Evolutionary conservation across 2,888 invertebrate genomes (phyloP), one percentile per base, ranked within the genome.

Genomic region (Druceiella hillmani): DNA sequence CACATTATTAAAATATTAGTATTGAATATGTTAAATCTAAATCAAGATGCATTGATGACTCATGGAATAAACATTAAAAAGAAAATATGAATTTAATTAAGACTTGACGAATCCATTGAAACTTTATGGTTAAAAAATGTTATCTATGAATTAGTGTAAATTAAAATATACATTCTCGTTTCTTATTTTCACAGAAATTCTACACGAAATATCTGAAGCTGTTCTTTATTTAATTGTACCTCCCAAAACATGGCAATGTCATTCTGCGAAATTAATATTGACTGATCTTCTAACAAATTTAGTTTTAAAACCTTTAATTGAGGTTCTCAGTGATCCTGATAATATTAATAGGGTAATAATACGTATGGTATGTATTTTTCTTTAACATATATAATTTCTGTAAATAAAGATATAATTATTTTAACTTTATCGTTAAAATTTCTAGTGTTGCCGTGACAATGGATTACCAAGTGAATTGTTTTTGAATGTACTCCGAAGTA

Each of bases 261-360:
- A 86, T 52, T 79, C 90, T 2, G 69, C 91, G 42, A 77, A 90
- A 51, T 79, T 82, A 56, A 73, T 92, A 34, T 65, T 86, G 15
- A 73, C 87, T 54, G 89, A 70, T 30, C 45, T 89, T 52, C 64
- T 91, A 33, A 74, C 91, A 42, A 78, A 85, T 13, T 80, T 86
- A 55, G 79, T 84, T 34, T 74, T 90, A 37, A 64, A 76, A 36
- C 87, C 88, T 0, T 63, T 84, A 22, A 66, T 90, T 31, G 76
- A 80, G 54, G 64, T 85, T 48, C 61, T 89, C 42, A 83, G 89
- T 27, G 90, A 92, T 66, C 92, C 94, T 33, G 91, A 93, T 72
- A 91, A 87, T 58, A 83, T 94, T 50, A 94, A 94, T 66, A 86
- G 90, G 64, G 78, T 83, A 44, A 84, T 92, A 55, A 79, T 91